Conservation (phyloP, 2,113 vertebrate genomes). For the Antigone vipio region DNA sequence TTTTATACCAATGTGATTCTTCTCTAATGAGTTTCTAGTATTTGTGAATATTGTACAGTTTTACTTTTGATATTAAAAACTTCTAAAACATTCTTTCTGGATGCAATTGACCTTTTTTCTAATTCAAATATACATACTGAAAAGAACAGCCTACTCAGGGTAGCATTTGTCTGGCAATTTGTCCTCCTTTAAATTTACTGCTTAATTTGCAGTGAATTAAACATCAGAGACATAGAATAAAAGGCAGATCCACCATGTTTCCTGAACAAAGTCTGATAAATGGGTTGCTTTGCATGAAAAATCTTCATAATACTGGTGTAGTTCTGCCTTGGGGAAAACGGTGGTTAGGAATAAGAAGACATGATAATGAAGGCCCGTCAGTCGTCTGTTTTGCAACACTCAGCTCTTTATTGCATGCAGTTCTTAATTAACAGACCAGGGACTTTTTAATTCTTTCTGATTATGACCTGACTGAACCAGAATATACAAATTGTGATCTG, state of each 20-base stretch:
- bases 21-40: background rate
- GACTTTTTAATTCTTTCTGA: background rate
- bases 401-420: background rate
- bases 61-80: background rate
- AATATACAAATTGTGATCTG: background rate
- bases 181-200: background rate
- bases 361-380: background rate
- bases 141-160: background rate
- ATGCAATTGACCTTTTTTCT: background rate
- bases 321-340: background rate
- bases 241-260: background rate
- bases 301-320: background rate
- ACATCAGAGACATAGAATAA: background rate
- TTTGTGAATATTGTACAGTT: background rate
- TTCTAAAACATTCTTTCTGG: background rate
- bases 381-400: background rate
- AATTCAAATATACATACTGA: background rate
- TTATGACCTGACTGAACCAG: background rate
- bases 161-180: background rate
- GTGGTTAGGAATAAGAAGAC: background rate
- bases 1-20: background rate
- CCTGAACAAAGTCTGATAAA: background rate
- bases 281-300: background rate
- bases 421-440: background rate
- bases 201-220: background rate